These are phyloP conservation scores for Synanthedon andrenaeformis DNA, from an alignment of 2,888 invertebrate species.

Conservation along the genomic window DNA sequence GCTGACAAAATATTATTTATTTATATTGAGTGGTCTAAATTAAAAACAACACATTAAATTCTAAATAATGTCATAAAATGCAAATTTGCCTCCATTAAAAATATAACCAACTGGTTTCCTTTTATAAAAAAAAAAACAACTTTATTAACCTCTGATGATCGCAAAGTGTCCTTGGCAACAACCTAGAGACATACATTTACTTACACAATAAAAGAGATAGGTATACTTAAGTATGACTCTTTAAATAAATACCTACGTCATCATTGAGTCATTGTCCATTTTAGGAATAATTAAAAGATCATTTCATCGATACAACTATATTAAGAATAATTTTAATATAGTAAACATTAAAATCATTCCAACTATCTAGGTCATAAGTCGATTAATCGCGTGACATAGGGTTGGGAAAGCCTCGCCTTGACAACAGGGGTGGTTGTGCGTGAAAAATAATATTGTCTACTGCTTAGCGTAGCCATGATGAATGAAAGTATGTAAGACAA, in stretches of 20 bases:
- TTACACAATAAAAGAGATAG: constrained; percentile 1
- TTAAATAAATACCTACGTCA: constrained; percentile 1
- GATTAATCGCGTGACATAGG: not conserved
- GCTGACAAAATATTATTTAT: too few relatives aligned
- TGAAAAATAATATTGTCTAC: constrained; percentile 22
- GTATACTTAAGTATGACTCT: constrained; percentile 1
- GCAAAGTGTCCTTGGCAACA: constrained; percentile 3
- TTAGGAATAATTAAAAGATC: constrained; percentile 5
- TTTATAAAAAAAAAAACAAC: not conserved
- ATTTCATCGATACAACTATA: constrained; percentile 1
- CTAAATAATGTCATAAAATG: not conserved
- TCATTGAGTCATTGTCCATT: constrained; percentile 14
- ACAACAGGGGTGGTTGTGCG: constrained; percentile 16
- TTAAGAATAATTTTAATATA: too few relatives aligned
- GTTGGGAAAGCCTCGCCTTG: constrained; percentile 3
- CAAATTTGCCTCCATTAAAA: not conserved
- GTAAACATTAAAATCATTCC: too few relatives aligned
- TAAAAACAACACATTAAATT: too few relatives aligned
- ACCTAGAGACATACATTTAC: not conserved
- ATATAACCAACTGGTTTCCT: not conserved
- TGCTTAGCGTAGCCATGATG: constrained; percentile 14
- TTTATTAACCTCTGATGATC: not conserved
- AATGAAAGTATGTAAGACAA: constrained; percentile 35
- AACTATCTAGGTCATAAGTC: too few relatives aligned
- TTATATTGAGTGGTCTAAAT: too few relatives aligned